A percentile compares a stretch with the other conserved stretches of the same genome.
Conservation (phyloP, 2,113 vertebrate species). For the Dipodomys ordii region DNA sequence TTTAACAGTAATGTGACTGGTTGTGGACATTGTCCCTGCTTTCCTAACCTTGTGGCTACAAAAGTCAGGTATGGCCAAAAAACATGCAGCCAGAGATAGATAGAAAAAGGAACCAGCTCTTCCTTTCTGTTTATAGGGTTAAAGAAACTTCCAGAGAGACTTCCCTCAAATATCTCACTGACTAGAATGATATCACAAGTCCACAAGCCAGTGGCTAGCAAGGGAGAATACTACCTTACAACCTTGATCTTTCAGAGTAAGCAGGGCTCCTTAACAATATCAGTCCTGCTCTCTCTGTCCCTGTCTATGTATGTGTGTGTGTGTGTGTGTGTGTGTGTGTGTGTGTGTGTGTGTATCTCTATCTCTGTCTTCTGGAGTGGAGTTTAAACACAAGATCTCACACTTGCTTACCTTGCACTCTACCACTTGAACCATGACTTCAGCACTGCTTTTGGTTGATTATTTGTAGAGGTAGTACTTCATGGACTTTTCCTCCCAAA, state of each 20-base stretch:
- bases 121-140: background rate
- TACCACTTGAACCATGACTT: too few relatives aligned
- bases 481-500: too few relatives aligned
- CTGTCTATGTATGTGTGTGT: too few relatives aligned
- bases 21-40: background rate
- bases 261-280: too few relatives aligned
- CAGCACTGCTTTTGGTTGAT: too few relatives aligned
- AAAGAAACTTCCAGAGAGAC: background rate
- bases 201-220: background rate
- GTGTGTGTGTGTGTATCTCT: too few relatives aligned
- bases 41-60: background rate
- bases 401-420: too few relatives aligned
- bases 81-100: background rate
- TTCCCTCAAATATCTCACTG: background rate
- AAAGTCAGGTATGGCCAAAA: background rate
- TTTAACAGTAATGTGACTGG: background rate
- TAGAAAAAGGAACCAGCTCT: background rate
- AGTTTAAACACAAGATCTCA: too few relatives aligned
- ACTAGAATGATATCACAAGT: background rate
- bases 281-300: background rate
- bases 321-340: too few relatives aligned
- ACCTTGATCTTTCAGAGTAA: background rate
- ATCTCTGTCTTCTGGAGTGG: too few relatives aligned
- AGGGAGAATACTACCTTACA: background rate
- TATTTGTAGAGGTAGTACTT: too few relatives aligned